Percentiles rank a stretch among this genome's conserved stretches.
phyloP scores from a whole-genome alignment of 2,797 vertebrate species.

The Lacerta bilineata region DNA sequence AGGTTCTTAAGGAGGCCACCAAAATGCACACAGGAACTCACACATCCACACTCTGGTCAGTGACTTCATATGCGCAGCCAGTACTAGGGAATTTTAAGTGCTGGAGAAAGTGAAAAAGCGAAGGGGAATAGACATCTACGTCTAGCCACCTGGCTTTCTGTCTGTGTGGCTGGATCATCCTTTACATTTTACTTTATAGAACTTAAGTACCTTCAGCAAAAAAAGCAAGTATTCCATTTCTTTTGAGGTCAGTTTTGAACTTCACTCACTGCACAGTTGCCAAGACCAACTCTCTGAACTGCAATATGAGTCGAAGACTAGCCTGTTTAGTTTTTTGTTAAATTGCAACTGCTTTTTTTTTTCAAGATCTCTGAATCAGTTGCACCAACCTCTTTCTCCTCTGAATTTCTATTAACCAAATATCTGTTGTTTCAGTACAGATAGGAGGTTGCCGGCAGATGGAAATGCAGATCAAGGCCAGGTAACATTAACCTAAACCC shows the following conservation, averaged over 20 bases:
- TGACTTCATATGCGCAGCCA: neutral
- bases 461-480: slow-evolving; percentile 44
- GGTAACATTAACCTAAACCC: slow-evolving; percentile 27
- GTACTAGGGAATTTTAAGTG: neutral
- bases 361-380: slow-evolving; percentile 56
- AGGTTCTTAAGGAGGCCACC: slow-evolving; percentile 36
- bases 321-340: too few species aligned
- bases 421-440: slow-evolving; percentile 39
- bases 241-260: fast-evolving
- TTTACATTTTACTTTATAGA: neutral
- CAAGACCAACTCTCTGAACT: slow-evolving; percentile 3
- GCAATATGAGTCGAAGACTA: neutral
- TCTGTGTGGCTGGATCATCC: neutral
- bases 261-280: fast-evolving
- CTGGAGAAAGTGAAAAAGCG: neutral
- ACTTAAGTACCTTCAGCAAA: neutral
- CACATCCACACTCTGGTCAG: slow-evolving; percentile 38
- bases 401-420: slow-evolving; percentile 17
- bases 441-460: slow-evolving; percentile 43
- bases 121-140: neutral
- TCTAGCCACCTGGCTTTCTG: neutral
- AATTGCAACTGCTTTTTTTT: too few species aligned
- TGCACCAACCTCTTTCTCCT: slow-evolving; percentile 42
- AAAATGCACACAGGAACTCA: slow-evolving; percentile 28
- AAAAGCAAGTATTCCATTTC: neutral